Evolutionary conservation across 2,888 invertebrate species (phyloP), one percentile per base, ranked within the genome.

Genomic region (Dilophus febrilis): DNA sequence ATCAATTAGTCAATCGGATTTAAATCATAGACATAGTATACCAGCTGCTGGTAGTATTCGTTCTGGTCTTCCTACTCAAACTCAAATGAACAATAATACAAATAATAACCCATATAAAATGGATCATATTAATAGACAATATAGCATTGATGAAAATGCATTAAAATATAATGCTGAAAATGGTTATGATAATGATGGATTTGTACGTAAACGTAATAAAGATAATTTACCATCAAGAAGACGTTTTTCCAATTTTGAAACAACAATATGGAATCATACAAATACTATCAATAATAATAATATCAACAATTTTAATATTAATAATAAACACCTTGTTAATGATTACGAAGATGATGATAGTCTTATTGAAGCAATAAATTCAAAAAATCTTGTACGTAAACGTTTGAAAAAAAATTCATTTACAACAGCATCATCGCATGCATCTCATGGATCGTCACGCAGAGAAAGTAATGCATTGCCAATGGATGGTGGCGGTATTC

Each of bases 401-500:
- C 19, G 22, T 19, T 27, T 10, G 12, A 31, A 19, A 14, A 37
- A 29, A 16, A 17, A 16, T 14, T 17, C 10, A 14, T n/a, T n/a
- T n/a, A n/a, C n/a, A n/a, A n/a, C 32, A 31, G 6, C 12, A 14
- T 10, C 16, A 14, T 10, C 16, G 2, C 11, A 12, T 3, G 19
- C 38, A 2, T 31, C 7, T 3, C 17, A 17, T 5, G 11, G 16
- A 11, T 6, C 32, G 17, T 3, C 32, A 13, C 5, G 5, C 11
- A 17, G 5, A 6, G 22, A 22, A 35, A 12, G 16, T n/a, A 13
- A 35, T 35, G 14, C 40, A 32, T 16, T 27, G 33, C 18, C 33
- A 40, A 26, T 35, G 28, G 17, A 17, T 28, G 44, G 48, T n/a
- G n/a, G n/a, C n/a, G n/a, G n/a, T n/a, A 6, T 33, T 7, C 16